Percentiles rank a stretch among this genome's conserved stretches.
Conservation (phyloP, 2,888 invertebrate genomes). For the Leucozona laternaria region DNA sequence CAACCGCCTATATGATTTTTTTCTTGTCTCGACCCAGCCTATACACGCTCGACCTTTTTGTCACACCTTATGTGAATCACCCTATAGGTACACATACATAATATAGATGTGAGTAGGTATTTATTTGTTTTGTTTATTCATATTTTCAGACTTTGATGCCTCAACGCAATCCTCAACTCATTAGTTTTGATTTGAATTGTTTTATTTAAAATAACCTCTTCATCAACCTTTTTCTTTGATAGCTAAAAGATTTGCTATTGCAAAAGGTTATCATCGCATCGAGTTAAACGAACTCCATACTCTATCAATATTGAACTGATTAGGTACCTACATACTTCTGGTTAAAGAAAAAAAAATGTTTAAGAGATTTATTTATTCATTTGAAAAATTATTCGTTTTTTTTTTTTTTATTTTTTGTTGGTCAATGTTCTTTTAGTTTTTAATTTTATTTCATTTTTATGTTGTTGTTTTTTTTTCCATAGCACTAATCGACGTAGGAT, state of each 20-base stretch:
- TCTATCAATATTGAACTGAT: neutral
- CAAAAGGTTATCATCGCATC: slow-evolving; percentile 36
- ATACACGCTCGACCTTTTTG: too few species aligned
- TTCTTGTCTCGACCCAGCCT: too few species aligned
- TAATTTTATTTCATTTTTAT: slow-evolving; percentile 62
- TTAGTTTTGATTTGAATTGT: neutral
- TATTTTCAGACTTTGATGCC: neutral
- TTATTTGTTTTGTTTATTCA: neutral
- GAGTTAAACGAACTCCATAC: slow-evolving; percentile 27
- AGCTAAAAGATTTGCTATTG: slow-evolving; percentile 15
- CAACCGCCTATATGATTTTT: too few species aligned
- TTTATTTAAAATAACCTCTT: slow-evolving; percentile 7
- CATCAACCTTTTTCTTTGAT: neutral
- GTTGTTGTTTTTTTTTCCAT: slow-evolving; percentile 1
- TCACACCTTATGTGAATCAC: too few species aligned
- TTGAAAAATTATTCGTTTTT: neutral
- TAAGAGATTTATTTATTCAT: slow-evolving; percentile 52
- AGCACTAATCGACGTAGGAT: neutral
- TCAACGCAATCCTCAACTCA: neutral
- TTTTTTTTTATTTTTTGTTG: slow-evolving; percentile 11
- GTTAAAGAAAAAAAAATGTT: neutral
- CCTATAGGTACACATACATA: too few species aligned
- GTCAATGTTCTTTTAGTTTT: slow-evolving; percentile 30
- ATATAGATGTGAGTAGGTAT: too few species aligned
- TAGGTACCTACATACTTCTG: slow-evolving; percentile 16